Base-by-base conservation (phyloP, 2,888 invertebrate species). In the Branchipolynoe longqiensis region DNA sequence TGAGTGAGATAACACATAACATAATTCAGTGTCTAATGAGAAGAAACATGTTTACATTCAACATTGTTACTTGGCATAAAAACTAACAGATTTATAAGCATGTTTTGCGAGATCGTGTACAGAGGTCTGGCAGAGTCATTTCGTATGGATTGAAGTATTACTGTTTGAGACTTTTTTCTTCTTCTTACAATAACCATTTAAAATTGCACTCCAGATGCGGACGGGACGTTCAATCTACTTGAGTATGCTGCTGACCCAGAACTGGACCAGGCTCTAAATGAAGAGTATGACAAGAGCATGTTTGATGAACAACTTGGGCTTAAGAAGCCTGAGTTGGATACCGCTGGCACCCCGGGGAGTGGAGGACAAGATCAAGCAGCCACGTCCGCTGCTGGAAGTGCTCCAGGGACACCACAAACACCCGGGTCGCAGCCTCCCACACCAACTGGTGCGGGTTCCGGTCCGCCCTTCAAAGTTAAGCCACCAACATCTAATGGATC, bases 221-320 rank as follows among this genome's bases (percentile, higher is more conserved):
- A 98, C 94, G 93, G 92, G 14, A 91, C 92, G n/a, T 98, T 98
- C 94, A 98, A 98, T 93, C 98, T 98, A 91, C 94, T 98, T 88
- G 98, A 98, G 94, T 98, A 98, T 93, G 98, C 98, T 0, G 98
- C 98, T 0, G 98, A 98, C 95, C 97, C 98, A 0, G 98, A 98
- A 94, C 94, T 98, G 83, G 97, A 97, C 89, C 96, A 96, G 87
- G 95, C 90, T 48, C 88, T 93, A 4, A 91, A 90, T 58, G 97
- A 90, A 95, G 96, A 84, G 36, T 87, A 89, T 41, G 96, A 96
- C 91, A 97, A 97, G 54, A 97, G 97, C 92, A 97, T 98, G 89
- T 95, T 98, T 84, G 97, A 97, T 92, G 94, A 94, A 85, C 96
- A 96, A 86, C 94, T 97, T 83, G 97, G 97, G 82, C 86, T 91